These are phyloP conservation scores for Macropis europaea DNA, from an alignment of 2,888 invertebrate species.

Conservation along the genomic window DNA sequence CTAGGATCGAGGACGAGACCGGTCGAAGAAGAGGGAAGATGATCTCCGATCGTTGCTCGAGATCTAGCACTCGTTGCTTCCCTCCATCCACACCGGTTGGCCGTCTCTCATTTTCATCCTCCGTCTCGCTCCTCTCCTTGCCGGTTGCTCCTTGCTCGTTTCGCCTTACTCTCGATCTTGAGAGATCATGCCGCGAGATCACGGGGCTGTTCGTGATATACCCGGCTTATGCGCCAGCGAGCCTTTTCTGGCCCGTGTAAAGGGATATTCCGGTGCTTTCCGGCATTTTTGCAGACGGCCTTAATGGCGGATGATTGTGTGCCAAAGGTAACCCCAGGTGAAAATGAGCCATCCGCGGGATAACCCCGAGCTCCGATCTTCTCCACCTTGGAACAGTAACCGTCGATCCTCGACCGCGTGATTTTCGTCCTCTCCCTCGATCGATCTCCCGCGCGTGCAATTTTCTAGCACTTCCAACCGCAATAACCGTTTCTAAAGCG, in stretches of 20 bases:
- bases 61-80: slow-evolving; percentile 65
- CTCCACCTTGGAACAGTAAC: slow-evolving; percentile 25
- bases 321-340: slow-evolving; percentile 68
- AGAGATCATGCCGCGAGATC: slow-evolving; percentile 67
- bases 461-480: slow-evolving; percentile 26
- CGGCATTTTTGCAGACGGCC: slow-evolving; percentile 67
- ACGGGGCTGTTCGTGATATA: slow-evolving; percentile 64
- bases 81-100: slow-evolving; percentile 4
- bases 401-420: slow-evolving; percentile 20
- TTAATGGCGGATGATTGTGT: slow-evolving; percentile 72
- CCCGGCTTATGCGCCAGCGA: slow-evolving; percentile 56
- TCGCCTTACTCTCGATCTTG: slow-evolving; percentile 55
- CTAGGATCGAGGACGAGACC: slow-evolving; percentile 54
- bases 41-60: slow-evolving; percentile 70
- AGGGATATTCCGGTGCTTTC: slow-evolving; percentile 67
- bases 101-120: slow-evolving; percentile 6
- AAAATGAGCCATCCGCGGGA: slow-evolving; percentile 63
- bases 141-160: neutral
- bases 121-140: neutral
- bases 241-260: slow-evolving; percentile 55
- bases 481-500: slow-evolving; percentile 13
- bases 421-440: slow-evolving; percentile 6
- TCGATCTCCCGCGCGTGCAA: slow-evolving; percentile 14
- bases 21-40: slow-evolving; percentile 67
- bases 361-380: slow-evolving; percentile 8